phyloP scores from a whole-genome alignment of 2,113 vertebrate species.

The Pygoscelis adeliae region DNA sequence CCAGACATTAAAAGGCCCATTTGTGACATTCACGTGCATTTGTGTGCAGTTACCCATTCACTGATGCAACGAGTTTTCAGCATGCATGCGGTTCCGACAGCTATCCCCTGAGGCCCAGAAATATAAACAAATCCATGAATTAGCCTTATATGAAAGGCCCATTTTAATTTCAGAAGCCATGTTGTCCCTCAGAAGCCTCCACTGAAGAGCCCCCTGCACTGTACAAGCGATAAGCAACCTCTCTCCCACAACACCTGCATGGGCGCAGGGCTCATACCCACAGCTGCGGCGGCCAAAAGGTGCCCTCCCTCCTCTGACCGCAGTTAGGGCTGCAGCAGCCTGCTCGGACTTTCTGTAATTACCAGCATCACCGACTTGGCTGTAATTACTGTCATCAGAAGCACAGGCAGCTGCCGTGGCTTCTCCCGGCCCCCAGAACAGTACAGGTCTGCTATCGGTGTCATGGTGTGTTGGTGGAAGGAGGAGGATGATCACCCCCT shows the following conservation, averaged over 20 bases:
- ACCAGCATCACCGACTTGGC: background rate
- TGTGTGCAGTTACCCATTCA: background rate
- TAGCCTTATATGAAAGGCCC: background rate
- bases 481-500: background rate
- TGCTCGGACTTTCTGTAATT: accelerated
- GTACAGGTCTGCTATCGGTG: background rate
- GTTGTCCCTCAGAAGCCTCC: background rate
- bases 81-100: background rate
- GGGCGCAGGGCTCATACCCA: background rate
- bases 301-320: background rate
- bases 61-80: background rate
- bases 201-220: background rate
- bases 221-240: background rate
- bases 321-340: background rate
- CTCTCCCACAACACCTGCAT: accelerated
- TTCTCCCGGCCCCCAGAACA: accelerated
- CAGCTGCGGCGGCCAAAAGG: background rate
- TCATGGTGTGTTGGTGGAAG: background rate
- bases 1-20: background rate
- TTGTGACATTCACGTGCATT: background rate
- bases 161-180: background rate
- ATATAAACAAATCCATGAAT: background rate
- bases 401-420: background rate
- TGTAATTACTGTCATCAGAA: background rate
- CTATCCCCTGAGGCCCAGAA: background rate